Evolutionary conservation across 2,113 vertebrate species (phyloP), one percentile per base, ranked within the genome.

Genomic region (Calypte anna): DNA sequence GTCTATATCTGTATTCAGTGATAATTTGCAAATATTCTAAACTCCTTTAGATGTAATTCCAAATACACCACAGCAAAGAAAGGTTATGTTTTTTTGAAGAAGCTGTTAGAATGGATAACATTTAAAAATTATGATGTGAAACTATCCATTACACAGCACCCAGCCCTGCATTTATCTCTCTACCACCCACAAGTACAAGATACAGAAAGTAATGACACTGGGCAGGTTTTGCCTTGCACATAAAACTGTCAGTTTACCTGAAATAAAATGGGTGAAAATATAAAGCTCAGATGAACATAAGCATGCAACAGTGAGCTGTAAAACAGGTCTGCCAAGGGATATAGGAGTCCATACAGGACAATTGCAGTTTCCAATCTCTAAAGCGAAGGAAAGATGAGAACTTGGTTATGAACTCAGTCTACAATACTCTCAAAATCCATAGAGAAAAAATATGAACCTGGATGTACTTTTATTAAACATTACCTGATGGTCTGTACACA

Each of bases 171-270:
- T 57, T 59, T 30, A 40, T 21, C 28, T 55, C 61, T 44, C 44
- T 17, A 46, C 48, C 44, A 51, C 24, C 44, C 73, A 38, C 68
- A 53, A 18, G 19, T 2, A 7, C 0, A 1, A 1, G 12, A 51
- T 36, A 61, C 27, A 57, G 48, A 51, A 63, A 48, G 27, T 17
- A 58, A 38, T 5, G 33, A 63, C 40, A 44, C 3, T 3, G 48
- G 69, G 38, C 64, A 89, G 51, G 33, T 62, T 83, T 31, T 58
- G 44, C 73, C 69, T 72, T 86, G 83, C 48, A 75, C 31, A 73
- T 36, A 19, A 46, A 88, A 46, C 28, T 27, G 12, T 22, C 78
- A 58, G 16, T 53, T 86, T 58, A 61, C 36, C 55, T 62, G 66
- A 82, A 81, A 89, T 38, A 55, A 53, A 76, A 18, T 5, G 40